Conservation (phyloP, 2,113 vertebrate species). For the Anoura caudifer region DNA sequence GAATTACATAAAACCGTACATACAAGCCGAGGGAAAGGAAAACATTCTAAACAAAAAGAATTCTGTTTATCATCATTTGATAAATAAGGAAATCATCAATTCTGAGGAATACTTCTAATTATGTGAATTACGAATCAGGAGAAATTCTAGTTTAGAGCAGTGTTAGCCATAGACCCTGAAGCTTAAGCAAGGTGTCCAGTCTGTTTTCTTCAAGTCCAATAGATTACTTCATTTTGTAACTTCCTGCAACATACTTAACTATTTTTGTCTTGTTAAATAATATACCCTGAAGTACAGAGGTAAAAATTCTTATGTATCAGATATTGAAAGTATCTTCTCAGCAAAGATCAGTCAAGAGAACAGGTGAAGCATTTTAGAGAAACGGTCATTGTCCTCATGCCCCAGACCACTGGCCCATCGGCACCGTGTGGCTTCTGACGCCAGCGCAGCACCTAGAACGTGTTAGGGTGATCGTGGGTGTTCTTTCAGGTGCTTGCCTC, state of each 20-base stretch:
- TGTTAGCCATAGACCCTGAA: not conserved
- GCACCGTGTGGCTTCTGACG: not conserved
- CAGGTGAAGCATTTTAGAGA: not conserved
- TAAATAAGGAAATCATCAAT: not conserved
- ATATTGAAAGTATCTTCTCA: constrained; percentile 13
- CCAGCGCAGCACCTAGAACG: not conserved
- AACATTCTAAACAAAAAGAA: not conserved
- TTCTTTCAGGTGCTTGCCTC: not conserved
- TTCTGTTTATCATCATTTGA: not conserved
- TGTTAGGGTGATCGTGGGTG: not conserved
- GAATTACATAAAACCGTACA: not conserved
- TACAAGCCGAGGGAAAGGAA: not conserved
- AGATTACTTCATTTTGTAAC: not conserved
- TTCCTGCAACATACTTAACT: constrained; percentile 17
- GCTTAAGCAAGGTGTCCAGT: not conserved
- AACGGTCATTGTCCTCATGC: not conserved
- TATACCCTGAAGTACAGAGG: not conserved
- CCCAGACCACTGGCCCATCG: not conserved
- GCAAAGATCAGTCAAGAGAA: not conserved
- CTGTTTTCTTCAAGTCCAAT: not conserved
- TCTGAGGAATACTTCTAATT: not conserved
- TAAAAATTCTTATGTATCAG: not conserved
- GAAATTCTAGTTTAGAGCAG: not conserved
- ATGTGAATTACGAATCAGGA: not conserved
- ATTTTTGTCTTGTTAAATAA: constrained; percentile 16